These are phyloP conservation scores for Enteromius treurensis DNA, from an alignment of 2,797 vertebrate species.

Conservation along the genomic window DNA sequence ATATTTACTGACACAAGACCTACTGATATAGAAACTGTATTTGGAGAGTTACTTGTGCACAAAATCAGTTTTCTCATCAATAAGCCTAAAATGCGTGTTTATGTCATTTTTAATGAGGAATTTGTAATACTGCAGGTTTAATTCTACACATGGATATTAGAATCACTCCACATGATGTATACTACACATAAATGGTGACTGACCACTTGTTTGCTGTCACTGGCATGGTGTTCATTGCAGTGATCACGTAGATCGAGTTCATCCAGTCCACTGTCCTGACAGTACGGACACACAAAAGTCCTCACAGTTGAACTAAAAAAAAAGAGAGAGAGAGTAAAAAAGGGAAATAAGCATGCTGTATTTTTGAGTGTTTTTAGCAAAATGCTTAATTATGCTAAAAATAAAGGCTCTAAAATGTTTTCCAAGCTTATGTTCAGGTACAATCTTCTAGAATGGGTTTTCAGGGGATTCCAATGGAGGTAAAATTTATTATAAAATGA, in stretches of 20 bases:
- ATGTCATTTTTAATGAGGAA: too few species aligned
- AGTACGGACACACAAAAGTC: slow-evolving; percentile 63
- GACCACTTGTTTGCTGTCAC: slow-evolving; percentile 59
- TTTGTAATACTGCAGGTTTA: too few species aligned
- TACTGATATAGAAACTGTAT: too few species aligned
- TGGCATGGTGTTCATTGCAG: slow-evolving; percentile 60
- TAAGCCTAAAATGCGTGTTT: too few species aligned
- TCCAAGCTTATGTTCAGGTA: background rate
- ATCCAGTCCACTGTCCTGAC: slow-evolving; percentile 58
- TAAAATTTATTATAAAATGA: background rate
- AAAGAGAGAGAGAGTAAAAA: too few species aligned
- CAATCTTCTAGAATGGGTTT: background rate
- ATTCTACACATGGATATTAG: background rate
- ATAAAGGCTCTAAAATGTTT: background rate
- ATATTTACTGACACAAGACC: too few species aligned
- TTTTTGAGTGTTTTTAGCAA: background rate
- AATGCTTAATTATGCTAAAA: background rate
- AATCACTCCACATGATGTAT: background rate
- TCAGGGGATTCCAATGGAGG: background rate
- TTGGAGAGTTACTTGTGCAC: too few species aligned
- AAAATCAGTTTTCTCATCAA: too few species aligned
- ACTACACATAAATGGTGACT: slow-evolving; percentile 24
- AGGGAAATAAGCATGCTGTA: background rate
- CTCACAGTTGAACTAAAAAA: slow-evolving; percentile 18
- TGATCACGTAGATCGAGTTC: slow-evolving; percentile 59